These are phyloP conservation scores for Tortrix viridana DNA, from an alignment of 2,888 invertebrate genomes.

Conservation along the genomic window DNA sequence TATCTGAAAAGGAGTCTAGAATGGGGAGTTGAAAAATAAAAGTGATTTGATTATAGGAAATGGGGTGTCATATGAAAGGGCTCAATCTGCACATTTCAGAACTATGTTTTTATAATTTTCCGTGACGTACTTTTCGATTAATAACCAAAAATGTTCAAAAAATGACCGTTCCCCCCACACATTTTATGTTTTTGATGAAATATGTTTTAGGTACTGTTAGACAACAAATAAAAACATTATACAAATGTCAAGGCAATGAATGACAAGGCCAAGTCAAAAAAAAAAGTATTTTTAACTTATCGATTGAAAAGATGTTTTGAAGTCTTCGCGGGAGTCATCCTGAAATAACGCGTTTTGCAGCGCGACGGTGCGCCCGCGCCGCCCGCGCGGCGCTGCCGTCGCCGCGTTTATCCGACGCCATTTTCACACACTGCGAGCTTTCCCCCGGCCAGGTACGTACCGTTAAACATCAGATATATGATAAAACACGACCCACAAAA, in stretches of 20 bases:
- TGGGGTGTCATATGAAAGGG: too few relatives aligned
- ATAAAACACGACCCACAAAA: conserved; percentile 27
- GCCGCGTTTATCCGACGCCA: conserved; percentile 75
- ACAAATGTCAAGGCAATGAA: conserved; percentile 25
- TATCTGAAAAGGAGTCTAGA: too few relatives aligned
- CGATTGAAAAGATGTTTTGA: conserved; percentile 65
- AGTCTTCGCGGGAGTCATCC: conserved; percentile 83
- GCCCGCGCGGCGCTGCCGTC: conserved; percentile 72
- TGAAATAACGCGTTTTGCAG: conserved; percentile 82
- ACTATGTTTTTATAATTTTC: too few relatives aligned
- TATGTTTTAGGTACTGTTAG: not conserved
- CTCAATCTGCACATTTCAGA: too few relatives aligned
- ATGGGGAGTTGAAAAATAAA: too few relatives aligned
- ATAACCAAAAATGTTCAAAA: too few relatives aligned
- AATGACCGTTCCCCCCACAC: too few relatives aligned
- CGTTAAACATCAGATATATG: conserved; percentile 25
- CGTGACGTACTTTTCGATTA: too few relatives aligned
- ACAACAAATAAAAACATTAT: not conserved
- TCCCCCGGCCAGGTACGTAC: conserved; percentile 79
- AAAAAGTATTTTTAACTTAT: conserved; percentile 42
- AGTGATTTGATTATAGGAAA: too few relatives aligned
- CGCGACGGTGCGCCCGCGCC: conserved; percentile 63
- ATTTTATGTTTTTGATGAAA: too few relatives aligned
- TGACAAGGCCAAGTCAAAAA: conserved; percentile 9
- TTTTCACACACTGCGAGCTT: conserved; percentile 81